These are phyloP conservation scores for Sebastes nivosus DNA, from an alignment of 2,797 vertebrate genomes.

Conservation along the genomic window DNA sequence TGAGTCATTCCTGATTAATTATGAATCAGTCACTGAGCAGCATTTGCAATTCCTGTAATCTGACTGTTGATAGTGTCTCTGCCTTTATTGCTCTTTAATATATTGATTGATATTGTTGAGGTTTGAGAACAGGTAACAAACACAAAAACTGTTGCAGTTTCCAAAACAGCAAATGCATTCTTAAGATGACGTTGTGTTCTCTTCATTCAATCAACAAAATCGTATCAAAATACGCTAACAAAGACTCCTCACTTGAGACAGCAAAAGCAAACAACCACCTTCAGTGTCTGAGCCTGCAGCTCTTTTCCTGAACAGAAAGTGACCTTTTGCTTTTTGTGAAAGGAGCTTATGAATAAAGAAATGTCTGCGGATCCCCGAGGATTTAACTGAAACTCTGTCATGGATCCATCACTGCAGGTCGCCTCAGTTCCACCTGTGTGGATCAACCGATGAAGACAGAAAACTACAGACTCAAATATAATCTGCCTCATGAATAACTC, in stretches of 20 bases:
- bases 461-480: background rate
- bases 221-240: background rate
- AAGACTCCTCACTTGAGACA: background rate
- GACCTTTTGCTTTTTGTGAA: constrained; percentile 44
- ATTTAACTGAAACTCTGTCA: constrained; percentile 54
- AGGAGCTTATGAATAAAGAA: constrained; percentile 57
- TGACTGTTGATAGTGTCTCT: background rate
- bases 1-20: background rate
- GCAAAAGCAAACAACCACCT: background rate
- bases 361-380: constrained; percentile 50
- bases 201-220: background rate
- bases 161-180: background rate
- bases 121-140: background rate
- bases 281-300: background rate
- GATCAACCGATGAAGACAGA: background rate
- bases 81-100: background rate
- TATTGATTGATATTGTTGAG: background rate
- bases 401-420: constrained; percentile 2
- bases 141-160: background rate
- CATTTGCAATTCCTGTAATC: background rate
- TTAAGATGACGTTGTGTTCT: background rate
- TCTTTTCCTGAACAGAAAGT: constrained; percentile 18
- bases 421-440: background rate
- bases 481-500: background rate
- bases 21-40: background rate